Conservation (phyloP, 1,140 invertebrate genomes). For the Ctenoplectra terminalis region DNA sequence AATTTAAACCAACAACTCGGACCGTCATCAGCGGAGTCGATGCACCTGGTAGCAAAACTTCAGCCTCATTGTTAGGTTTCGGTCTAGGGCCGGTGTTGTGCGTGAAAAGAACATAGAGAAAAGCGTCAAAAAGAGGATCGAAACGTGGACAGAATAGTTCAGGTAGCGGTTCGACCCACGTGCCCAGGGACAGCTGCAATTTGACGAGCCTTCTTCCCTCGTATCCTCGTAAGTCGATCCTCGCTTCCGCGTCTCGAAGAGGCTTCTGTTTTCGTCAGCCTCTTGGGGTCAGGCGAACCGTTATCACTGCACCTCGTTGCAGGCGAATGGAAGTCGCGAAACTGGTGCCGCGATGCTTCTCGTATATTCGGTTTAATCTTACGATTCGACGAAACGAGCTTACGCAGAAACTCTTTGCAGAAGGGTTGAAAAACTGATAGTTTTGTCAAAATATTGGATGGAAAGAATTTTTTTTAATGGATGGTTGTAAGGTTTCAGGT, state of each 20-base stretch:
- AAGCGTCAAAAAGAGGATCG: conserved; percentile 9
- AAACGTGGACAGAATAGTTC: conserved; percentile 44
- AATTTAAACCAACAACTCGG: background rate
- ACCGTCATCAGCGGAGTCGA: too few species aligned
- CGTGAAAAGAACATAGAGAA: conserved; percentile 6
- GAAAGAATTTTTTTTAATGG: too few species aligned
- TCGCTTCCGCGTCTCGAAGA: conserved; percentile 67
- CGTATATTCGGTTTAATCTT: too few species aligned
- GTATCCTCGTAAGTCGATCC: conserved; percentile 70
- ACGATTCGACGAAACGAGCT: too few species aligned
- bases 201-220: conserved; percentile 48
- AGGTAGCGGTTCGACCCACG: conserved; percentile 63
- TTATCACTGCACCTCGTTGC: conserved; percentile 50
- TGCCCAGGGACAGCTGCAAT: conserved; percentile 71
- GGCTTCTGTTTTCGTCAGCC: conserved; percentile 61
- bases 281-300: conserved; percentile 52
- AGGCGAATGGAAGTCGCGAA: background rate
- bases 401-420: too few species aligned
- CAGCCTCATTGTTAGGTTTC: conserved; percentile 12
- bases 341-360: background rate
- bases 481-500: too few species aligned
- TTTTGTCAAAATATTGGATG: too few species aligned
- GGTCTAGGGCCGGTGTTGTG: background rate
- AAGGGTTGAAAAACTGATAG: too few species aligned
- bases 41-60: conserved; percentile 7